Evolutionary conservation across 2,888 invertebrate genomes (phyloP).

Genomic region (Lepidonotus clava): DNA sequence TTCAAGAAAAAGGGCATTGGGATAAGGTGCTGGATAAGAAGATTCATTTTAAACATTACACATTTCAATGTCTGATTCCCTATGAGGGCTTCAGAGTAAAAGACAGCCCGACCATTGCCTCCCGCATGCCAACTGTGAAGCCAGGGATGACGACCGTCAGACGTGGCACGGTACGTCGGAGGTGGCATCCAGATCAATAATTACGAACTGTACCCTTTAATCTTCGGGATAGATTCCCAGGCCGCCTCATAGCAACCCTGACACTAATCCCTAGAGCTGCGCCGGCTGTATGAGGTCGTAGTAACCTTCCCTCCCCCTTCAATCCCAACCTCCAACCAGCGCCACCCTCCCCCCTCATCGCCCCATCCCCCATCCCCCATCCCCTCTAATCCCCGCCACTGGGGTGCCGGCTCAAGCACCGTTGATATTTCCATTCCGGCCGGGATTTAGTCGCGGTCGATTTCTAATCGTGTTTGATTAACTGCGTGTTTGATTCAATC

Average conservation of each 20-base stretch:
- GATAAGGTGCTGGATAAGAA: no score
- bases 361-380: not conserved
- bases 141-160: no score
- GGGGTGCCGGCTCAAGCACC: not conserved
- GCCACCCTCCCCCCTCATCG: not conserved
- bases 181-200: slow-evolving; percentile 25
- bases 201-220: slow-evolving; percentile 48
- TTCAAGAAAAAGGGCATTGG: no score
- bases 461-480: slow-evolving; percentile 54
- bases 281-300: not conserved
- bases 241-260: slow-evolving; percentile 40
- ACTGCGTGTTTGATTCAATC: slow-evolving; percentile 54
- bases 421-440: slow-evolving; percentile 50
- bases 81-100: no score
- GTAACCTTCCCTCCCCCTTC: not conserved
- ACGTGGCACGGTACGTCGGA: not conserved
- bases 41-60: no score
- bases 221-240: slow-evolving; percentile 46
- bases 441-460: slow-evolving; percentile 38
- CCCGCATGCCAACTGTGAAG: no score
- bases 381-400: not conserved
- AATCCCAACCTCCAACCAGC: not conserved
- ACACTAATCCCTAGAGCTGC: slow-evolving; percentile 36
- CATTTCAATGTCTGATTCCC: no score
- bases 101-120: no score